Evolutionary conservation across 2,113 vertebrate species (phyloP), one percentile per base, ranked within the genome.

Genomic region (Mormoops blainvillei): DNA sequence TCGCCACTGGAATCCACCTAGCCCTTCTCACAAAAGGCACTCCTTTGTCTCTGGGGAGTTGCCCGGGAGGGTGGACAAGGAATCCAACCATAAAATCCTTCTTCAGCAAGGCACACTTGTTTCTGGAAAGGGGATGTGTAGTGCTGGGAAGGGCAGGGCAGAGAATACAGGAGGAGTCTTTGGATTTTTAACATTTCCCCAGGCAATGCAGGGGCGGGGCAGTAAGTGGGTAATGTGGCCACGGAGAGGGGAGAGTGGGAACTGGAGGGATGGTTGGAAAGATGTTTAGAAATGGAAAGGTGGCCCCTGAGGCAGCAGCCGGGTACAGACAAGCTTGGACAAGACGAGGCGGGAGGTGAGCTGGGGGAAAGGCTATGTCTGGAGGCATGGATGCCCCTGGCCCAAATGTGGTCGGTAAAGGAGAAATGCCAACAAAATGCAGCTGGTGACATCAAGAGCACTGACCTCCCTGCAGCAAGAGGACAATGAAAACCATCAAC

Each of bases 401-500:
- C 26, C 85, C 73, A 18, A 36, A 56, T 13, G 22, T 4, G n/a
- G 67, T 14, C 77, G 16, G 36, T 41, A 26, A 24, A 82, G 71
- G 22, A 41, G 22, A 67, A 80, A 73, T 0, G 33, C 89, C 41
- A 36, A 63, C 0, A 3, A 96, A 77, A 82, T 0, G 14, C 33
- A 12, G 11, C 33, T 9, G 11, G 18, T 28, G 63, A 88, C 81
- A 61, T 7, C 28, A 13, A 95, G 28, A 86, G 15, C 4, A 0
- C 2, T 54, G 36, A 61, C 87, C 71, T 83, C 52, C 43, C 54
- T 2, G 0, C 48, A 73, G 85, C 96, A 89, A 33, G 73, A 94
- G 93, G 89, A 87, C 90, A 89, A 14, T 89, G 95, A 97, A 97
- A 96, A 52, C 85, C 89, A 97, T 94, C 95, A 91, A 78, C 71